These are phyloP conservation scores for Prochilodus magdalenae DNA, from an alignment of 2,113 vertebrate genomes.

Conservation along the genomic window DNA sequence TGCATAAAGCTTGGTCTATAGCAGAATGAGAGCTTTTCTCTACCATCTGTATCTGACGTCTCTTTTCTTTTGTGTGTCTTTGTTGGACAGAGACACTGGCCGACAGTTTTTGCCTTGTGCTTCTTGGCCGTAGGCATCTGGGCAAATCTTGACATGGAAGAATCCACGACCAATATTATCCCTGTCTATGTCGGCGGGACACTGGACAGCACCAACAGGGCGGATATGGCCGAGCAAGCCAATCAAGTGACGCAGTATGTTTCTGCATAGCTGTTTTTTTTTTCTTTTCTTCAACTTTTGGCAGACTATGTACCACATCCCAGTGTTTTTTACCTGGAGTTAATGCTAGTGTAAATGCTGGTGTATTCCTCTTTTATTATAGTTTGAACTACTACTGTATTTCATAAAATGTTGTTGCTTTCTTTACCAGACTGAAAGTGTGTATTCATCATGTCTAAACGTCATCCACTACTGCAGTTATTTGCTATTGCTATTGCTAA, in stretches of 20 bases:
- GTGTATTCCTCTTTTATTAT: too few relatives aligned
- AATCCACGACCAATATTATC: slow-evolving; percentile 55
- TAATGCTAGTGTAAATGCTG: too few relatives aligned
- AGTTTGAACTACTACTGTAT: too few relatives aligned
- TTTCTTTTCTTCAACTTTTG: too few relatives aligned
- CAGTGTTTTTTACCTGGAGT: too few relatives aligned
- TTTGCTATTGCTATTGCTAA: too few relatives aligned
- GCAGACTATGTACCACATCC: too few relatives aligned
- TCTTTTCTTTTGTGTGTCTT: slow-evolving; percentile 33
- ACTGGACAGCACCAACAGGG: slow-evolving; percentile 3
- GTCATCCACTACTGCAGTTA: too few relatives aligned
- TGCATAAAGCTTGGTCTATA: too few relatives aligned
- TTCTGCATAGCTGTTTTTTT: not conserved
- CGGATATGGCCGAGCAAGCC: slow-evolving; percentile 34
- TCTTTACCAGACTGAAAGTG: too few relatives aligned
- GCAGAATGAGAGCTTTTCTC: slow-evolving; percentile 26
- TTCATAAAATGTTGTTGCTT: too few relatives aligned
- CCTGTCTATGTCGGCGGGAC: slow-evolving; percentile 41
- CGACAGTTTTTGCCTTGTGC: slow-evolving; percentile 9
- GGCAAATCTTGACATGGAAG: slow-evolving; percentile 52
- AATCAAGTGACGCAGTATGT: slow-evolving; percentile 42
- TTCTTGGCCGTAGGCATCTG: slow-evolving; percentile 47
- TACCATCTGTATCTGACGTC: not conserved
- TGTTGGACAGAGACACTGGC: slow-evolving; percentile 23
- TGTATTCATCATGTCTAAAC: too few relatives aligned